Evolutionary conservation across 1,140 invertebrate genomes (phyloP).

Genomic region (Luehdorfia chinensis): DNA sequence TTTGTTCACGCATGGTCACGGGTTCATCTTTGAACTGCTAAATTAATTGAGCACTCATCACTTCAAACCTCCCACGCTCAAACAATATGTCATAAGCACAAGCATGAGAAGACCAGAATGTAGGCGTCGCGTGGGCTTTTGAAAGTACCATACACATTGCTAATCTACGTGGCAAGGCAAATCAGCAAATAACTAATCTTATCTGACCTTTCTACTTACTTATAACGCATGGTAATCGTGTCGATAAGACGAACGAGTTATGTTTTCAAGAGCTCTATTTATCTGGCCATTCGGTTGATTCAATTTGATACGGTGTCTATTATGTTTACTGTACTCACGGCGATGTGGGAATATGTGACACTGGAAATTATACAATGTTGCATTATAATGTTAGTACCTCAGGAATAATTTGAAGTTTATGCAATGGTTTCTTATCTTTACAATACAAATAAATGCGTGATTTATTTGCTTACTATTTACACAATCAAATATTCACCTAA

Average conservation of each 20-base stretch:
- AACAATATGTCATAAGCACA: slow-evolving; percentile 8
- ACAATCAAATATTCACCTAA: too few species aligned
- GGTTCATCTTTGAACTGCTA: neutral
- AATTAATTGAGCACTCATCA: slow-evolving; percentile 7
- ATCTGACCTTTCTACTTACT: slow-evolving; percentile 20
- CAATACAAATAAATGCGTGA: neutral
- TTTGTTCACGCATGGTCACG: too few species aligned
- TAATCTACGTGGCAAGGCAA: slow-evolving; percentile 32
- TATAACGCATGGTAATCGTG: slow-evolving; percentile 2
- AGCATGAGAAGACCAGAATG: slow-evolving; percentile 29
- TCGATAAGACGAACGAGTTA: slow-evolving; percentile 3
- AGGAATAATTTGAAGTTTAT: slow-evolving; percentile 13
- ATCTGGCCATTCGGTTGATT: slow-evolving; percentile 37
- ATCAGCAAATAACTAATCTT: slow-evolving; percentile 28
- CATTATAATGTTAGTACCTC: slow-evolving; percentile 1
- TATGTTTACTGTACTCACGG: slow-evolving; percentile 48
- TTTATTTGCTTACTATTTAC: too few species aligned
- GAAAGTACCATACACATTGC: slow-evolving; percentile 53
- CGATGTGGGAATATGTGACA: slow-evolving; percentile 27
- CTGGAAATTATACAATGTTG: slow-evolving; percentile 13
- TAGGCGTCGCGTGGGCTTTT: slow-evolving; percentile 47
- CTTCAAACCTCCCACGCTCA: neutral
- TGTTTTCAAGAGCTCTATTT: slow-evolving; percentile 22
- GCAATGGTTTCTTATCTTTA: neutral
- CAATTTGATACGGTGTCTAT: slow-evolving; percentile 41